phyloP scores from a whole-genome alignment of 2,888 invertebrate species.

The Hydriomena furcata region DNA sequence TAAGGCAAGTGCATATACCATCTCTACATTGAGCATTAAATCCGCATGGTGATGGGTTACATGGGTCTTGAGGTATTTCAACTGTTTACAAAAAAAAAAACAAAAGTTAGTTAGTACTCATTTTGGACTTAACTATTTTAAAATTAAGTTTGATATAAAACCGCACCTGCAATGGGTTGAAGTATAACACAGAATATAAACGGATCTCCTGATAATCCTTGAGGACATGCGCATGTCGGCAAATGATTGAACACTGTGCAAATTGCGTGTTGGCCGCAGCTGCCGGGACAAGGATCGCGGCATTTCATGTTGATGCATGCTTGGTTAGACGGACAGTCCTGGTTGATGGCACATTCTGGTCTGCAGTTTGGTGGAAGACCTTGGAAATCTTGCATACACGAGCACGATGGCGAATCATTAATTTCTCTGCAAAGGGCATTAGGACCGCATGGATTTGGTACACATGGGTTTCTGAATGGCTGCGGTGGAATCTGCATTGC shows the following conservation, averaged over 20 bases:
- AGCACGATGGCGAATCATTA: slow-evolving; percentile 86
- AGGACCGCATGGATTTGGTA: slow-evolving; percentile 88
- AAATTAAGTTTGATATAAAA: background rate
- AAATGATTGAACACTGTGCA: slow-evolving; percentile 87
- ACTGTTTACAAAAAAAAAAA: slow-evolving; percentile 58
- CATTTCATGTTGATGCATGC: slow-evolving; percentile 90
- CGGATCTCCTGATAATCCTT: slow-evolving; percentile 91
- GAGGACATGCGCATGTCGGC: slow-evolving; percentile 87
- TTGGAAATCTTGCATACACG: slow-evolving; percentile 85
- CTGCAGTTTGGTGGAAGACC: slow-evolving; percentile 89
- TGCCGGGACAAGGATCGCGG: slow-evolving; percentile 88
- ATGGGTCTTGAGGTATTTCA: slow-evolving; percentile 81
- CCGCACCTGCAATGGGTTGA: slow-evolving; percentile 70
- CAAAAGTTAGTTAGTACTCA: too few relatives aligned
- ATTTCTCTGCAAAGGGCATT: slow-evolving; percentile 85
- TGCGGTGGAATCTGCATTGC: slow-evolving; percentile 49
- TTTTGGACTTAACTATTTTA: too few relatives aligned
- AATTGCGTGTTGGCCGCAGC: slow-evolving; percentile 86
- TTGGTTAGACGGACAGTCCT: slow-evolving; percentile 87
- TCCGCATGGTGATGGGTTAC: slow-evolving; percentile 89
- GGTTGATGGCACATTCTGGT: slow-evolving; percentile 88
- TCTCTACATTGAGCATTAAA: slow-evolving; percentile 85
- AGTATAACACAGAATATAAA: slow-evolving; percentile 85
- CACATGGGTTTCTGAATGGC: slow-evolving; percentile 84
- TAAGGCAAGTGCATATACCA: slow-evolving; percentile 87